Conservation (phyloP, 37 sponge, comb jelly and placozoan species). For the Tethya wilhelma region DNA sequence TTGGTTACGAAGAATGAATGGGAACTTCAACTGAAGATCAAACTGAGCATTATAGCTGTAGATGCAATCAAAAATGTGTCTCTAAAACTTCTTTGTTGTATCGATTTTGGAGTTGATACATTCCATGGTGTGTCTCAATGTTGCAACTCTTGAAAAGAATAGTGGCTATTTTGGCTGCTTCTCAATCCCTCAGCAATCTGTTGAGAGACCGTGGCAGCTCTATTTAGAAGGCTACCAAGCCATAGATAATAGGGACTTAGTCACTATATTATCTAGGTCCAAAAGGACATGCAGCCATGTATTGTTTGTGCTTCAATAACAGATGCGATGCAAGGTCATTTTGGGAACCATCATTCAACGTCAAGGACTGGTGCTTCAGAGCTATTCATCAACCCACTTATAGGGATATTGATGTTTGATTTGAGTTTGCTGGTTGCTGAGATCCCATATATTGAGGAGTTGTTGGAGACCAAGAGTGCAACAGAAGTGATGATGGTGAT, state of each 20-base stretch:
- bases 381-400: conserved; percentile 80
- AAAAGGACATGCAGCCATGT: conserved; percentile 60
- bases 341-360: conserved; percentile 68
- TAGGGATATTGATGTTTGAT: conserved; percentile 71
- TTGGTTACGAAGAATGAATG: conserved; percentile 65
- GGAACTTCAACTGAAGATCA: conserved; percentile 82
- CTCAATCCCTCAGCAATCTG: conserved; percentile 54
- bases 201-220: conserved; percentile 58
- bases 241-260: no score
- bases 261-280: no score
- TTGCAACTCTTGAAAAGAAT: conserved; percentile 47
- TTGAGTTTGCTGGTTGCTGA: conserved; percentile 33
- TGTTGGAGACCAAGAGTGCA: conserved; percentile 19
- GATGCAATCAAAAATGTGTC: conserved; percentile 16
- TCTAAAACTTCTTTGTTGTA: conserved; percentile 51
- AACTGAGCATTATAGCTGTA: conserved; percentile 71
- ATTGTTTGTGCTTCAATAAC: conserved; percentile 78
- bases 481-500: conserved; percentile 46
- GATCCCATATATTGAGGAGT: conserved; percentile 51
- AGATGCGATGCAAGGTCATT: conserved; percentile 65
- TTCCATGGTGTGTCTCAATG: conserved; percentile 83
- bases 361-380: conserved; percentile 56
- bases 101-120: conserved; percentile 85
- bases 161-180: conserved; percentile 67
- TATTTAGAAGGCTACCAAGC: conserved; percentile 66